Base-by-base conservation (phyloP, 2,888 invertebrate genomes). In the Aradus depressus region DNA sequence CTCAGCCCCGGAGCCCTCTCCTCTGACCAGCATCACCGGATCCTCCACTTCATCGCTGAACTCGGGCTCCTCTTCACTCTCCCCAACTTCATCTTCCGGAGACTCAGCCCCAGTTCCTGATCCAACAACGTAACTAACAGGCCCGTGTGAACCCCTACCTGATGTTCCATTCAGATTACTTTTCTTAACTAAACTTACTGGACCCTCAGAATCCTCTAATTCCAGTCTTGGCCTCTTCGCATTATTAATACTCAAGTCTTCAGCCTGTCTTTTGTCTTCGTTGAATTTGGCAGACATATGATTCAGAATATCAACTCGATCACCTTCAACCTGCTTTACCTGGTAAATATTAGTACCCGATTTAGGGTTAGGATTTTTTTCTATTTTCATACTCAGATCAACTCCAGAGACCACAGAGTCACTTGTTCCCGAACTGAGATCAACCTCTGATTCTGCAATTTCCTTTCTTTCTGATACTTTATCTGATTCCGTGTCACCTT, bases 1-100 rank as follows among this genome's bases (percentile, higher is more conserved):
- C 23, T 82, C 81, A 18, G 66, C 69, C 3, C 88, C 89, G 60
- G 68, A 74, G 34, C 88, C 89, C 62, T 78, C 78, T 1, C 85
- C 86, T 60, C 71, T 75, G 63, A 87, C 73, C 65, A 74, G 77
- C 70, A 82, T 72, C 0, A 81, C 69, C 1, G 78, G 75, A 67
- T 88, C 88, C 62, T 78, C 79, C 50, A 88, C 80, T 59, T 74
- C 76, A 62, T 85, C 85, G 21, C 84, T 77, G 44, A 83, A 63
- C 43, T 50, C 51, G 8, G 8, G 8, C 8, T 8, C 31, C 31
- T n/a, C n/a, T n/a, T n/a, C n/a, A n/a, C n/a, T n/a, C n/a, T n/a
- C n/a, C n/a, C n/a, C n/a, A n/a, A n/a, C n/a, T n/a, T n/a, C n/a
- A n/a, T n/a, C n/a, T n/a, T n/a, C n/a, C n/a, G n/a, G n/a, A n/a